These are phyloP conservation scores for Enteromius radiatus DNA, from an alignment of 2,797 vertebrate genomes.

Conservation along the genomic window DNA sequence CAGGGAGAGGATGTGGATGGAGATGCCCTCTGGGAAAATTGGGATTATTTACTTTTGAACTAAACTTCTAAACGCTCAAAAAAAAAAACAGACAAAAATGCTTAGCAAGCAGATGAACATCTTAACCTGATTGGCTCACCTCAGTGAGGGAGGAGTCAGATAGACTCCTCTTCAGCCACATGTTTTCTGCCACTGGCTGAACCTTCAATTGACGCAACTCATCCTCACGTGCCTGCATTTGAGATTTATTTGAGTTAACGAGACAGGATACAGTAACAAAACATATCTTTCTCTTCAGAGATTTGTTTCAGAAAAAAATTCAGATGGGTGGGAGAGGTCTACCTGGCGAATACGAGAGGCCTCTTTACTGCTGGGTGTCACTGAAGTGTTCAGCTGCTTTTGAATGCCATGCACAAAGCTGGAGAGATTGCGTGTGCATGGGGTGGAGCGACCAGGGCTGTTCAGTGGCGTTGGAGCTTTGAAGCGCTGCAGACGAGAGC, in stretches of 20 bases:
- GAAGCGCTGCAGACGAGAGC: conserved; percentile 73
- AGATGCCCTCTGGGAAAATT: conserved; percentile 63
- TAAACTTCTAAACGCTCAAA: background rate
- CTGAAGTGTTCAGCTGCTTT: conserved; percentile 69
- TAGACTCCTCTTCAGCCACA: conserved; percentile 77
- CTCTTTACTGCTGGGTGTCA: conserved; percentile 71
- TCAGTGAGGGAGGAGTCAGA: conserved; percentile 72
- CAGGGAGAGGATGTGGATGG: conserved; percentile 53
- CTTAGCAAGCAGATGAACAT: background rate
- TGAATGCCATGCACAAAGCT: conserved; percentile 72
- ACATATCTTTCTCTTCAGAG: background rate
- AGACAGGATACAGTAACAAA: background rate
- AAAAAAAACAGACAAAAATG: background rate
- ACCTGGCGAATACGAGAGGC: conserved; percentile 76
- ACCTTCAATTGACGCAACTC: conserved; percentile 71
- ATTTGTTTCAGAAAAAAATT: background rate
- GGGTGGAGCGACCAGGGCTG: conserved; percentile 44
- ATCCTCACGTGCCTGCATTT: conserved; percentile 72
- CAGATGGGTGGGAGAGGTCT: conserved; percentile 1
- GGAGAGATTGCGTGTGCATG: conserved; percentile 58
- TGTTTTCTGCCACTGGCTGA: conserved; percentile 76
- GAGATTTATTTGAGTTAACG: conserved; percentile 17
- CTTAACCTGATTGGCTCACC: conserved; percentile 60
- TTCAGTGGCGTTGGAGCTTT: conserved; percentile 56
- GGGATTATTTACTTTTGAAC: conserved; percentile 20